Base-by-base conservation (phyloP, 1,140 invertebrate species). In the Subanguina moxae region DNA sequence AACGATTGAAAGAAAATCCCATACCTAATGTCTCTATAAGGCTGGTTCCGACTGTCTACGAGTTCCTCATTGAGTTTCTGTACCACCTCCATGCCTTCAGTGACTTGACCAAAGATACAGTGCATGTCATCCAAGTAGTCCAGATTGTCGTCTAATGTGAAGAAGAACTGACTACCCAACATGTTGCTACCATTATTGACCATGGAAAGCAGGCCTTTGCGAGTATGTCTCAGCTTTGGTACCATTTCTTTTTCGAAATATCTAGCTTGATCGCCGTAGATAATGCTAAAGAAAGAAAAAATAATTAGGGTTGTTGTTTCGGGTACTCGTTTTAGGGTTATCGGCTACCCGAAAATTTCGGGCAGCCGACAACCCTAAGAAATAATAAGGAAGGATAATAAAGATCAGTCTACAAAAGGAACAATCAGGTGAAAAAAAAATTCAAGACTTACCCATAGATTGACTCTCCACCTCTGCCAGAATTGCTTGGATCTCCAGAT, bases 61-160 rank as follows among this genome's bases (percentile, higher is more conserved):
- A 96, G 92, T 0, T 90, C 88, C 78, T 96, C 92, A 84, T 98
- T 99, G 0, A 99, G 86, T 82, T 90, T 91, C 13, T 86, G 83
- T 13, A 99, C 84, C 21, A 94, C 86, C 64, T 98, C 94, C 43
- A 90, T 85, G 0, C 95, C 94, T 86, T 99, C 95, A 0, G 88
- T 87, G 1, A 96, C 91, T 86, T 96, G 90, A 0, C 94, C 96
- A 86, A 99, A 97, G 11, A 98, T 91, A 82, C 93, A 94, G 84
- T 99, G 96, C 64, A 90, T 87, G 13, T 87, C 89, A 85, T 99
- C 94, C 52, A 99, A 84, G 65, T 93, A 97, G 59, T 91, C 90
- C 3, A 98, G 85, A 78, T 94, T 89, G 19, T 90, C 86, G 7
- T 88, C 90, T 1, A 98, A 85, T 0, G 96, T 98, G 52, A 99